Conservation (phyloP, 2,797 vertebrate genomes). For the Siniperca obscura region DNA sequence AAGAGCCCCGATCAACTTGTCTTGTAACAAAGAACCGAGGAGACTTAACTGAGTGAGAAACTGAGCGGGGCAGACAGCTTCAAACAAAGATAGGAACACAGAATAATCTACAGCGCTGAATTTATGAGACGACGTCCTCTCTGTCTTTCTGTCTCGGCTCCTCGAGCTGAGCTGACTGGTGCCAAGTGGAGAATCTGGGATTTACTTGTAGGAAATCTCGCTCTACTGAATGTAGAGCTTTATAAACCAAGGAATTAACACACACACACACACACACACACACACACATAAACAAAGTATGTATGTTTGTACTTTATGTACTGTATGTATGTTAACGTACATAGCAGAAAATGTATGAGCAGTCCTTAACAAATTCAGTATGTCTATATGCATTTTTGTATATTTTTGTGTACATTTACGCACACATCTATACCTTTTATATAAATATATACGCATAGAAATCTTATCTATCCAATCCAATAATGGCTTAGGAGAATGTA, state of each 20-base stretch:
- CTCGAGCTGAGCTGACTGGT: constrained; percentile 82
- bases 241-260: constrained; percentile 83
- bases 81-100: constrained; percentile 78
- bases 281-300: constrained; percentile 67
- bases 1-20: constrained; percentile 43
- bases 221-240: constrained; percentile 87
- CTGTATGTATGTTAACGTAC: constrained; percentile 76
- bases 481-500: constrained; percentile 81
- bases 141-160: constrained; percentile 71
- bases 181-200: constrained; percentile 81
- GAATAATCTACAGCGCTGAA: constrained; percentile 61
- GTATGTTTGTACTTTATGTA: constrained; percentile 78
- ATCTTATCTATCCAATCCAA: constrained; percentile 76
- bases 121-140: constrained; percentile 75
- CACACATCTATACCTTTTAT: constrained; percentile 78
- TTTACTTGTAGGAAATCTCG: constrained; percentile 83
- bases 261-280: constrained; percentile 47
- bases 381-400: constrained; percentile 83
- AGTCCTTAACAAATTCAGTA: constrained; percentile 78
- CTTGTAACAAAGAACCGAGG: constrained; percentile 47
- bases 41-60: constrained; percentile 73
- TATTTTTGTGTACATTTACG: constrained; percentile 82
- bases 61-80: constrained; percentile 80
- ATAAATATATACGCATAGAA: constrained; percentile 73
- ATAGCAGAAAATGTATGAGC: constrained; percentile 74